Evolutionary conservation across 2,888 invertebrate genomes (phyloP), one percentile per base, ranked within the genome.

Genomic region (Melitaea athalia): DNA sequence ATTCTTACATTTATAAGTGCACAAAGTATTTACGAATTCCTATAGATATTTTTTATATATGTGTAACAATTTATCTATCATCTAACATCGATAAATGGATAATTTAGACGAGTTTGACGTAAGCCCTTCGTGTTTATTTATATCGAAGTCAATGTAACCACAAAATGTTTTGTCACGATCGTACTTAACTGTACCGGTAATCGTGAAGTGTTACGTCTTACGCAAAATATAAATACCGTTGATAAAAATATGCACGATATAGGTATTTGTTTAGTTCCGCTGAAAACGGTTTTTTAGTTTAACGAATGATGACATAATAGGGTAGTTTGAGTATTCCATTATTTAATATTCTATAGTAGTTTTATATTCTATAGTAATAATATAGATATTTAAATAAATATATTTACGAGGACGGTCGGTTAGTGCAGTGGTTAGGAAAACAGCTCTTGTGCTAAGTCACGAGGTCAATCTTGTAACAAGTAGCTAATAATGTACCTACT

Each of bases 71-170:
- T 62, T 55, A n/a, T n/a, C n/a, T n/a, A n/a, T 55, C 47, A 55
- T 67, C 5, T 62, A 62, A 49, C 67, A 47, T 62, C 67, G 67
- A 67, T 67, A 62, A 67, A 61, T 64, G 60, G 55, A 65, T 63
- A 53, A 65, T 66, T 60, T 69, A 68, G 74, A 73, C 45, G 59
- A 63, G 63, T 66, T 66, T 63, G 59, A 43, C 61, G 68, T 55
- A 52, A 61, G 52, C 63, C 67, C 64, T 68, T 60, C 47, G 53
- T 64, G 59, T 75, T 71, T 71, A 72, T 74, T 72, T 72, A 70
- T 72, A 70, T 76, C 74, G 73, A 63, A 80, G 78, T 78, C 82
- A 82, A 78, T 80, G 82, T 82, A 81, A 78, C 79, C 78, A 83
- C 81, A 82, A 81, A 79, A 77, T 79, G 61, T 76, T 59, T 59